phyloP scores from a whole-genome alignment of 1,140 invertebrate species.

The Zelostemma sp. region DNA sequence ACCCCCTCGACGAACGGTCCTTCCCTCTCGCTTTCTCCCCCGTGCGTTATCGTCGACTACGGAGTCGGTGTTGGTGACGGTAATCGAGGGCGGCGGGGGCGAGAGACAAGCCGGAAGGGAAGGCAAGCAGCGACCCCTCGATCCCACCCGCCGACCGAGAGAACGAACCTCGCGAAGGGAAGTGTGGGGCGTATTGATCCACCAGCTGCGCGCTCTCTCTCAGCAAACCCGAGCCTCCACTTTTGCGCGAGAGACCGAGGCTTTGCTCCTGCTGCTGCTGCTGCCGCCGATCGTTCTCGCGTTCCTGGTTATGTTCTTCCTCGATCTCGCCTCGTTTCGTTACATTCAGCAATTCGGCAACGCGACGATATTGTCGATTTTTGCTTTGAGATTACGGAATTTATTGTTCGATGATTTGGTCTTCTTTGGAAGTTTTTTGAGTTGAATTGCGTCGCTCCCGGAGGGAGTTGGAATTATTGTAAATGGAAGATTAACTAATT shows the following conservation, averaged over 20 bases:
- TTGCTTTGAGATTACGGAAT: too few species aligned
- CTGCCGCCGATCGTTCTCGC: not conserved
- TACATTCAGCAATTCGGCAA: too few species aligned
- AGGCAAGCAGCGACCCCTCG: conserved; percentile 62
- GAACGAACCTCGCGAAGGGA: conserved; percentile 43
- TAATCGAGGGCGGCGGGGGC: conserved; percentile 42
- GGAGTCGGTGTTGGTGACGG: conserved; percentile 43
- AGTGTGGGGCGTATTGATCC: conserved; percentile 70
- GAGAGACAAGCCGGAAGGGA: conserved; percentile 46
- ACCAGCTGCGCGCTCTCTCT: conserved; percentile 67
- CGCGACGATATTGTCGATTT: too few species aligned
- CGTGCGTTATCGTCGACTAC: conserved; percentile 45
- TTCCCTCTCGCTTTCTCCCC: conserved; percentile 34
- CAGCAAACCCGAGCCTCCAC: conserved; percentile 40
- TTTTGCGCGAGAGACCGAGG: not conserved
- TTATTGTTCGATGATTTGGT: too few species aligned
- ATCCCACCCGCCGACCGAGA: conserved; percentile 62
- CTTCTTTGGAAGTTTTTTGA: too few species aligned
- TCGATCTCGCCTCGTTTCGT: not conserved
- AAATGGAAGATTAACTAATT: too few species aligned
- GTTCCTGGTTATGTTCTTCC: conserved; percentile 2
- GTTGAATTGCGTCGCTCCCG: too few species aligned
- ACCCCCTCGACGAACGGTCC: conserved; percentile 60
- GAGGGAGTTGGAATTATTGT: too few species aligned
- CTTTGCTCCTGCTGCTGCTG: not conserved